Conservation (phyloP, 2,113 vertebrate genomes). For the Motacilla tschutschensis region DNA sequence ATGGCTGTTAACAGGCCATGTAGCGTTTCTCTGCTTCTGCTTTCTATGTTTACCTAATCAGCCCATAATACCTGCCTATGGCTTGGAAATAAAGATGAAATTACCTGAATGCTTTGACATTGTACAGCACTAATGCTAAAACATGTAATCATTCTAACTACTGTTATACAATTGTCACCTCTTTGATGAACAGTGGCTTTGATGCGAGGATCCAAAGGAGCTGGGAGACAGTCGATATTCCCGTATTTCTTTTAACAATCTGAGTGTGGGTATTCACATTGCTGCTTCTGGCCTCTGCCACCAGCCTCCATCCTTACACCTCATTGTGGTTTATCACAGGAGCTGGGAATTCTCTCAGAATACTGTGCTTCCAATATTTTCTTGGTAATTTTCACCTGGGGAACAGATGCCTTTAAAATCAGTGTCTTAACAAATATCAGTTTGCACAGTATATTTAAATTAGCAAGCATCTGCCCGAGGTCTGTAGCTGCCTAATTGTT, state of each 20-base stretch:
- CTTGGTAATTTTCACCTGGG: background rate
- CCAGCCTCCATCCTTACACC: background rate
- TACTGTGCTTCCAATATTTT: background rate
- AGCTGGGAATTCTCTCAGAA: background rate
- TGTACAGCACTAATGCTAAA: background rate
- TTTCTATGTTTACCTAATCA: background rate
- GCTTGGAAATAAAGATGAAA: background rate
- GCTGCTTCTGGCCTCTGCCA: background rate
- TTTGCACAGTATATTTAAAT: background rate
- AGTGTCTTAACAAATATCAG: background rate
- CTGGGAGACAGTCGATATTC: rapidly evolving
- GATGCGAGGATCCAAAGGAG: background rate
- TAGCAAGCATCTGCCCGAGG: background rate
- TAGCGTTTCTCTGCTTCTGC: background rate
- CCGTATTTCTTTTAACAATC: background rate
- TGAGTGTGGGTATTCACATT: background rate
- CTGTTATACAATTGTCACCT: background rate
- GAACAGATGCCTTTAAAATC: background rate
- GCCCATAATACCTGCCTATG: background rate
- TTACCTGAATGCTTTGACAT: background rate
- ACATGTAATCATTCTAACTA: background rate
- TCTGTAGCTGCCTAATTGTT: background rate
- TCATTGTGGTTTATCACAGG: background rate
- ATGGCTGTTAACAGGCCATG: background rate
- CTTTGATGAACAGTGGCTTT: background rate